Base-by-base conservation (phyloP, 2,797 vertebrate species). In the Myripristis jacobus region DNA sequence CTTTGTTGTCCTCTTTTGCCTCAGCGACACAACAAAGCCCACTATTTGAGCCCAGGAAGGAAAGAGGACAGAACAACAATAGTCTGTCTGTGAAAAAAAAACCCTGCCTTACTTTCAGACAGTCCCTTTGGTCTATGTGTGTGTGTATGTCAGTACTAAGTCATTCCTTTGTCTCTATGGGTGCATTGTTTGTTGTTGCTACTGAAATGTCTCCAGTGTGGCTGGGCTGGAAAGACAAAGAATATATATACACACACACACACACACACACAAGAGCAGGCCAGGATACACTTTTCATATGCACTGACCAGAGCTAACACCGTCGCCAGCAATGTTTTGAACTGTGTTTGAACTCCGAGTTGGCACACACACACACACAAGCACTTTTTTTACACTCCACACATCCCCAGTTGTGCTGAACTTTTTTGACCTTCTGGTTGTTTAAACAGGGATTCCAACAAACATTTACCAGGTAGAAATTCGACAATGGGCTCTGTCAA, bases 271-370 rank as follows among this genome's bases (percentile, higher is more conserved):
- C 34, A 1, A 11, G 9, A 36, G 36, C 36, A 22, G n/a, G 18
- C 43, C 19, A 19, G 66, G 34, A 41, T n/a, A 54, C 48, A 36
- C 36, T 22, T 38, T 24, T 52, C 8, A 38, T 9, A 18, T 36
- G 6, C 44, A 8, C 7, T 21, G 44, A 21, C 60, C 46, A 50
- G 46, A 22, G 61, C 54, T 8, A 38, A 62, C 57, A 18, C 36
- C 3, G 44, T 61, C 3, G 2, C 3, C 51, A 58, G 66, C 47
- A 21, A 7, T 29, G 13, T 55, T 24, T 4, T 73, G 69, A 84
- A 65, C 80, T 48, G 22, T 56, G 52, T 13, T 52, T 81, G 75
- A 83, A 79, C 52, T 54, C 44, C 15, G 22, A 18, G 21, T 10
- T 31, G 24, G 22, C 56, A 44, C 22, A 25, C 43, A 44, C 58